Percentiles rank a stretch among this genome's conserved stretches.
Conservation (phyloP, 2,797 vertebrate species). For the Cacajao melanocephalus region DNA sequence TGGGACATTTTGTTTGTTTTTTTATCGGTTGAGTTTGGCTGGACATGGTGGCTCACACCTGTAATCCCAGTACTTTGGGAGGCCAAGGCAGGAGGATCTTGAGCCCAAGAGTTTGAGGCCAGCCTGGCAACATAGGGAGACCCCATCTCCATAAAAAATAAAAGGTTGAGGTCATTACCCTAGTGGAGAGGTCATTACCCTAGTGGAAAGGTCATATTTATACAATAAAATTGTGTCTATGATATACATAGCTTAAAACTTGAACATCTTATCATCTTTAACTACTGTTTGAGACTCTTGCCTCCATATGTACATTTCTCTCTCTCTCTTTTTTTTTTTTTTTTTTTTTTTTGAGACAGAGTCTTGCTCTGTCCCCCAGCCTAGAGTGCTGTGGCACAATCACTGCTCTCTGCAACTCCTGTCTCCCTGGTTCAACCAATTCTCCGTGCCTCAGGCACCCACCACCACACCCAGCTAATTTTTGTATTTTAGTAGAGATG, state of each 20-base stretch:
- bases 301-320: not conserved
- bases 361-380: not conserved
- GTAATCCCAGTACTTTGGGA: not conserved
- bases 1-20: too few relatives aligned
- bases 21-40: not conserved
- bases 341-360: not conserved
- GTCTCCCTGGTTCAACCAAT: not conserved
- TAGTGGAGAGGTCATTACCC: not conserved
- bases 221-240: not conserved
- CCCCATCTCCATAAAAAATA: not conserved
- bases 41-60: not conserved
- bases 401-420: not conserved
- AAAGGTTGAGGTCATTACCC: not conserved
- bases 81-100: not conserved
- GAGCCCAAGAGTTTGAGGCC: not conserved
- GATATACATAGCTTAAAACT: not conserved
- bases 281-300: not conserved
- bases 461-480: not conserved
- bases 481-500: not conserved
- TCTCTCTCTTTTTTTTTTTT: too few relatives aligned
- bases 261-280: not conserved
- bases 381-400: not conserved
- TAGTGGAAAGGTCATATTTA: not conserved
- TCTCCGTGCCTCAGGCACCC: not conserved
- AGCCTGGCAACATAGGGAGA: not conserved